These are phyloP conservation scores for Zapus hudsonius DNA, from an alignment of 2,113 vertebrate species.

Conservation along the genomic window DNA sequence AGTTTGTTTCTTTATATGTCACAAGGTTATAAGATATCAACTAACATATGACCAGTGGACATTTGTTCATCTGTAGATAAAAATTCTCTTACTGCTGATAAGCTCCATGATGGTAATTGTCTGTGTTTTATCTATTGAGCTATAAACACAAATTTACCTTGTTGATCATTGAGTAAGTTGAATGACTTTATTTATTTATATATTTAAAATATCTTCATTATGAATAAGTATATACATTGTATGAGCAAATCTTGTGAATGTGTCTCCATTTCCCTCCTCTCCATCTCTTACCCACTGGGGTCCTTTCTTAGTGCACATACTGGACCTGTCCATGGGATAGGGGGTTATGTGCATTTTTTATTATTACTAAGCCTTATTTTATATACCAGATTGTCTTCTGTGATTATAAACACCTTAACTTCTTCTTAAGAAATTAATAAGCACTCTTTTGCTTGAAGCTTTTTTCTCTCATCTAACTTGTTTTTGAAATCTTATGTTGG, in stretches of 20 bases:
- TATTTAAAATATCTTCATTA: too few relatives aligned
- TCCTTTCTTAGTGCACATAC: too few relatives aligned
- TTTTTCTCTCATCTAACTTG: not conserved
- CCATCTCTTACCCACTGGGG: too few relatives aligned
- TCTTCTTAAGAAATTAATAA: too few relatives aligned
- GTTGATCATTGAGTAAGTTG: not conserved
- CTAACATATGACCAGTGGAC: not conserved
- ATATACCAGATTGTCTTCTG: not conserved
- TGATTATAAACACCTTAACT: not conserved
- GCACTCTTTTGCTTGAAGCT: not conserved
- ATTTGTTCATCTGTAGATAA: conserved; percentile 12
- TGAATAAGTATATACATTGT: too few relatives aligned
- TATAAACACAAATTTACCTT: not conserved
- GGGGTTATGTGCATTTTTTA: too few relatives aligned
- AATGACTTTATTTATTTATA: not conserved
- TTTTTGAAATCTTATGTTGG: not conserved
- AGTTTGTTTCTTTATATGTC: not conserved
- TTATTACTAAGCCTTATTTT: not conserved
- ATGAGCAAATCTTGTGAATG: too few relatives aligned
- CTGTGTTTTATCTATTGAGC: not conserved
- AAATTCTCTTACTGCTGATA: not conserved
- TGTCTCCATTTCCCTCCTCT: too few relatives aligned
- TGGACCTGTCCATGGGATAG: too few relatives aligned
- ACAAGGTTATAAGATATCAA: not conserved
- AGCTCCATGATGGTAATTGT: not conserved